A percentile compares a stretch with the other conserved stretches of the same genome.
These are phyloP conservation scores for Acipenser transmontanus DNA, from an alignment of 2,797 vertebrate species.

Conservation along the genomic window DNA sequence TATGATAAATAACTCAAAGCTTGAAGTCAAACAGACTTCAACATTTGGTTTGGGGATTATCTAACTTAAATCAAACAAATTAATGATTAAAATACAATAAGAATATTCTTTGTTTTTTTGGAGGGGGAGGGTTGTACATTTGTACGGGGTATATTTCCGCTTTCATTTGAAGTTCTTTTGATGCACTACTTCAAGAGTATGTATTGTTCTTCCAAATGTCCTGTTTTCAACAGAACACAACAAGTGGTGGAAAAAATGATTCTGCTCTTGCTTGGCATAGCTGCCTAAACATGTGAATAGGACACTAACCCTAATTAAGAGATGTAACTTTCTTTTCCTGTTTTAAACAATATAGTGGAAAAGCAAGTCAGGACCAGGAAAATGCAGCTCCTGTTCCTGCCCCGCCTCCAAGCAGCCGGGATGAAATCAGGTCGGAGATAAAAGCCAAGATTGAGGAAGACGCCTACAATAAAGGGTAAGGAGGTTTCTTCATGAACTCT, in stretches of 20 bases:
- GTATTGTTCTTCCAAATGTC: too few species aligned
- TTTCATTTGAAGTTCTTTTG: too few species aligned
- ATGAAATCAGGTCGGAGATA: constrained; percentile 74
- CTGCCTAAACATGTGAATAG: not conserved
- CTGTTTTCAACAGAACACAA: too few species aligned
- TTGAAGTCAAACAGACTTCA: too few species aligned
- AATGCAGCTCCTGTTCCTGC: constrained; percentile 50
- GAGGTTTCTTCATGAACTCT: not conserved
- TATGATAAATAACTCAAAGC: too few species aligned
- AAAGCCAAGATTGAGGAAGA: constrained; percentile 90
- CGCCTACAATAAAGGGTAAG: constrained; percentile 82
- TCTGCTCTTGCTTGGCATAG: not conserved
- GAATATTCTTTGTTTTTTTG: too few species aligned
- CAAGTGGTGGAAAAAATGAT: not conserved
- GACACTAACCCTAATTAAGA: not conserved
- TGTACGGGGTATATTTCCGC: too few species aligned
- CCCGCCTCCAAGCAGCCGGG: constrained; percentile 56
- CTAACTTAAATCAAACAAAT: too few species aligned
- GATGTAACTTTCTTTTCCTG: constrained; percentile 50
- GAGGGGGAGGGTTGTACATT: too few species aligned
- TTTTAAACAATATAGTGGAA: constrained; percentile 75
- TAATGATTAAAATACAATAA: too few species aligned
- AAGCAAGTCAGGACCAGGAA: constrained; percentile 68
- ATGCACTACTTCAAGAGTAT: too few species aligned
- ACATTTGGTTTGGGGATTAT: too few species aligned